Evolutionary conservation across 2,888 invertebrate genomes (phyloP), one percentile per base, ranked within the genome.

Genomic region (Heliconius hortense): DNA sequence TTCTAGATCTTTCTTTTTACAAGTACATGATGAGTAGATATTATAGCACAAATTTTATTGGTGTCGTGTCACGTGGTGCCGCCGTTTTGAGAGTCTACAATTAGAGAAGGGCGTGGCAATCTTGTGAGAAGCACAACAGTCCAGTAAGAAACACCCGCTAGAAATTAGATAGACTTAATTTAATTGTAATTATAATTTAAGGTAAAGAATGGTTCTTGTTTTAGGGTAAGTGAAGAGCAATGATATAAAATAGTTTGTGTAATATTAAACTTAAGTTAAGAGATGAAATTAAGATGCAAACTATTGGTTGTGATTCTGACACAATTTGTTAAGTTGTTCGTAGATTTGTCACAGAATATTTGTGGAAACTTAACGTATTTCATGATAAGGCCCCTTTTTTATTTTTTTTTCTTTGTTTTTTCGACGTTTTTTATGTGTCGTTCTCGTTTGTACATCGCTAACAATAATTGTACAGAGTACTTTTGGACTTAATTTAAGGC

Each of bases 401-500:
- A 80, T 85, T 86, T 87, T 85, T 85, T 83, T 85, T 87, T 86
- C 86, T 87, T 87, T 85, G 82, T 85, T 88, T 89, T 91, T 90
- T 89, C 82, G 83, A 87, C 89, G 87, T 88, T 90, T 89, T 92
- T 93, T 92, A 91, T 90, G 89, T 88, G 87, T 91, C 90, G 90
- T 92, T 92, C 92, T 93, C 91, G 90, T 94, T 94, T 93, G 93
- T 93, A 93, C 93, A 94, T 93, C 94, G 90, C 93, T 93, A 93
- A 93, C 94, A 94, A 93, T 94, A 92, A 91, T 88, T 94, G 94
- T 94, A 94, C 94, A 94, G 93, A 93, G 89, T 93, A 93, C 91
- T 94, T 94, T 93, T 92, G 92, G 91, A 94, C 93, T 93, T 94
- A 93, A 93, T 92, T 94, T 93, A 93, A 93, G 94, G 93, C 93